These are phyloP conservation scores for Riparia riparia DNA, from an alignment of 2,113 vertebrate species.

Conservation along the genomic window DNA sequence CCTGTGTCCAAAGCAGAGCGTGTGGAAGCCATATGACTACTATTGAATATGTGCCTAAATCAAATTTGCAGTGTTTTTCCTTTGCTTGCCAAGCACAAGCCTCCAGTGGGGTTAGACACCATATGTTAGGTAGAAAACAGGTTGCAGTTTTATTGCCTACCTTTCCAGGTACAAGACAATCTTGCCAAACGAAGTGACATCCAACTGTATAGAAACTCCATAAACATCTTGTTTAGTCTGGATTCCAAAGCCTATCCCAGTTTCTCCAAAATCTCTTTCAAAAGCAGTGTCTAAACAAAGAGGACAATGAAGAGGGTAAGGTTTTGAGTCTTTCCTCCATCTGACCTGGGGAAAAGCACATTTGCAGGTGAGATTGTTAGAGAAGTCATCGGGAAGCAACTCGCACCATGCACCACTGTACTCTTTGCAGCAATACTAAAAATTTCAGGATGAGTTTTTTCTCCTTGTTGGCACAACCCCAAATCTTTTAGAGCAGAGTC, in stretches of 20 bases:
- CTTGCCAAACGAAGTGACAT: constrained; percentile 24
- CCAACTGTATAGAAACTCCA: not conserved
- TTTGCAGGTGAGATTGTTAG: not conserved
- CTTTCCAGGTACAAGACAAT: constrained; percentile 41
- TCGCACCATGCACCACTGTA: not conserved
- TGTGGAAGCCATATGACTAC: constrained; percentile 66
- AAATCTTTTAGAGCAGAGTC: not conserved
- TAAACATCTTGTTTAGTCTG: not conserved
- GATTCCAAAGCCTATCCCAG: not conserved
- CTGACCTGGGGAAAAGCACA: not conserved
- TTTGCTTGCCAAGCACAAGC: constrained; percentile 49
- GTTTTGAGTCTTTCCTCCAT: not conserved
- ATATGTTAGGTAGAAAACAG: constrained; percentile 59
- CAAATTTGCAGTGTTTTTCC: constrained; percentile 42
- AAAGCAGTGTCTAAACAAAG: not conserved
- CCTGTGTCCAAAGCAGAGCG: constrained; percentile 36
- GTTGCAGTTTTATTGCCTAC: constrained; percentile 52
- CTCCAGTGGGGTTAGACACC: constrained; percentile 44
- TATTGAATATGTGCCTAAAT: constrained; percentile 60
- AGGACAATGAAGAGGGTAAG: not conserved
- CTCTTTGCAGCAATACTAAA: not conserved
- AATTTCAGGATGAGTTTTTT: not conserved
- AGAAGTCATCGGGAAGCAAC: not conserved
- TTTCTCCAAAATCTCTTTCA: not conserved
- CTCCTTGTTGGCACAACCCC: constrained; percentile 9